A percentile compares a stretch with the other conserved stretches of the same genome.
phyloP scores from a whole-genome alignment of 2,113 vertebrate species.

The Triplophysa tibetana region DNA sequence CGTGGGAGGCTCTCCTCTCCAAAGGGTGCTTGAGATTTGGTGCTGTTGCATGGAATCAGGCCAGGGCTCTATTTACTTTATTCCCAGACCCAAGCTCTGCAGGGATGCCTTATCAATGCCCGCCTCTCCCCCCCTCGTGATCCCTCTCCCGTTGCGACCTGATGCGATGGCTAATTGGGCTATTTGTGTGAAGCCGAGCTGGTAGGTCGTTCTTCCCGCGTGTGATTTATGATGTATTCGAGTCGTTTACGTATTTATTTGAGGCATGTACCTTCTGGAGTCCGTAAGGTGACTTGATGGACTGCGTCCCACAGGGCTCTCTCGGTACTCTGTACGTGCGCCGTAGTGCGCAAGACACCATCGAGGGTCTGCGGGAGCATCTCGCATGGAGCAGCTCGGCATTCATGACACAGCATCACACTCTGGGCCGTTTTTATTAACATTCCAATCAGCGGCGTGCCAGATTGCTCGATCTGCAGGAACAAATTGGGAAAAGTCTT shows the following conservation, averaged over 20 bases:
- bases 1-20: constrained; percentile 42
- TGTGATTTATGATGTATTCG: constrained; percentile 42
- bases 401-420: constrained; percentile 60
- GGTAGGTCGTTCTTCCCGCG: constrained; percentile 21
- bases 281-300: constrained; percentile 40
- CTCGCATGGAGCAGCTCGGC: constrained; percentile 47
- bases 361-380: constrained; percentile 38
- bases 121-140: constrained; percentile 30
- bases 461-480: constrained; percentile 63
- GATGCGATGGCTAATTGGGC: constrained; percentile 49
- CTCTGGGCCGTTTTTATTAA: constrained; percentile 64
- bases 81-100: constrained; percentile 24
- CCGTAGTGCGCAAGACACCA: neutral
- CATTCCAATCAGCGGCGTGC: constrained; percentile 65
- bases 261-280: constrained; percentile 40
- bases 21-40: constrained; percentile 29
- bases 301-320: constrained; percentile 36
- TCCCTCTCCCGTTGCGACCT: constrained; percentile 29
- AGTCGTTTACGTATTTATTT: constrained; percentile 41
- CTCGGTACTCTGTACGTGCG: constrained; percentile 2
- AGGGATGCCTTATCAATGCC: constrained; percentile 48
- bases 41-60: constrained; percentile 32
- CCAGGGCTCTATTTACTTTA: constrained; percentile 43
- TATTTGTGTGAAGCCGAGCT: constrained; percentile 31
- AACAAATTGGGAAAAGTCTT: constrained; percentile 74